Evolutionary conservation across 2,797 vertebrate genomes (phyloP).

Genomic region (Brachyalestes nurse): DNA sequence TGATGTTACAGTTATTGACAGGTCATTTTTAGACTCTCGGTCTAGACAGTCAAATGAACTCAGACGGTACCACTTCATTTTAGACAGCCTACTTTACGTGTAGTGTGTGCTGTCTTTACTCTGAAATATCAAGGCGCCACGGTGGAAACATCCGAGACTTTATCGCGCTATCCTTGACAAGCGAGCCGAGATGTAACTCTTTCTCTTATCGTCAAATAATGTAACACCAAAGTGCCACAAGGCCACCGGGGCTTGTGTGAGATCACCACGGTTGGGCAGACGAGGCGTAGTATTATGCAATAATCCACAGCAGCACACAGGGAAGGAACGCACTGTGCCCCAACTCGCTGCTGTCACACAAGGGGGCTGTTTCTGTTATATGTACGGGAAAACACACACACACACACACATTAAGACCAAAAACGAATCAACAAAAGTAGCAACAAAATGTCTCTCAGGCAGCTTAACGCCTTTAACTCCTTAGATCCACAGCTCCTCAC

Average conservation of each 20-base stretch:
- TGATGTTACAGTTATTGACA: no score
- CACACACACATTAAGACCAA: neutral
- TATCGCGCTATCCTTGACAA: neutral
- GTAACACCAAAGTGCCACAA: neutral
- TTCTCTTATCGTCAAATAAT: neutral
- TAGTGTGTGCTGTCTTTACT: neutral
- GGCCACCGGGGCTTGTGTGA: slow-evolving; percentile 26
- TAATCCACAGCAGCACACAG: slow-evolving; percentile 35
- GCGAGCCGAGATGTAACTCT: neutral
- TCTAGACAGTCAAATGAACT: no score
- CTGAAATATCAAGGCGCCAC: neutral
- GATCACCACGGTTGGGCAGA: slow-evolving; percentile 14
- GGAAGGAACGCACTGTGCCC: slow-evolving; percentile 48
- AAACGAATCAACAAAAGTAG: neutral
- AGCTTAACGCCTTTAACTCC: neutral
- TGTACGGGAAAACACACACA: slow-evolving; percentile 6
- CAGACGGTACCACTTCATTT: no score
- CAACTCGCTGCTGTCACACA: slow-evolving; percentile 22
- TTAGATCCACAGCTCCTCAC: no score
- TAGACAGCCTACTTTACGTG: no score
- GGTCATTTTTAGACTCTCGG: no score
- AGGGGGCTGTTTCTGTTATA: slow-evolving; percentile 23
- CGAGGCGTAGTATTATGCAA: slow-evolving; percentile 9
- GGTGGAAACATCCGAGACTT: neutral
- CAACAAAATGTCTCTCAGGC: neutral